Evolutionary conservation across 1,140 invertebrate species (phyloP).

Genomic region (Temnothorax longispinosus): DNA sequence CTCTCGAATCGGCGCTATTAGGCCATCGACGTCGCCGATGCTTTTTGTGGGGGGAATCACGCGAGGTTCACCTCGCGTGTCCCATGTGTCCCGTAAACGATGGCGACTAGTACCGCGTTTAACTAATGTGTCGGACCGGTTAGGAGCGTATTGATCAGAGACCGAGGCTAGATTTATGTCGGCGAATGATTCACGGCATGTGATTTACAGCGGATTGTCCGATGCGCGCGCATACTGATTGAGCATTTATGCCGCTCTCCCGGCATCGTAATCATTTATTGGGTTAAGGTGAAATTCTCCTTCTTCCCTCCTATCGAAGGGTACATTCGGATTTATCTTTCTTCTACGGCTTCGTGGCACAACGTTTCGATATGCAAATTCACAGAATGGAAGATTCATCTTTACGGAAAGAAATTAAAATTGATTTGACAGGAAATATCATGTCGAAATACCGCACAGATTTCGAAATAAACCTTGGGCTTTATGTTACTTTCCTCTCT

Average conservation of each 20-base stretch:
- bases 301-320: background rate
- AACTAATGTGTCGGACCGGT: conserved; percentile 70
- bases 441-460: background rate
- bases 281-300: conserved; percentile 75
- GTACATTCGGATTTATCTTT: background rate
- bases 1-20: conserved; percentile 69
- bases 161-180: conserved; percentile 74
- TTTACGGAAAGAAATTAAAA: background rate
- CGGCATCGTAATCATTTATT: conserved; percentile 68
- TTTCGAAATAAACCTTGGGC: background rate
- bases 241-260: conserved; percentile 74
- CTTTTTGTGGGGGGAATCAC: conserved; percentile 63
- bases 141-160: conserved; percentile 64
- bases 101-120: conserved; percentile 52
- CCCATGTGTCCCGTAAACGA: conserved; percentile 66
- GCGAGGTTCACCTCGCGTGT: conserved; percentile 16
- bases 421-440: background rate
- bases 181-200: conserved; percentile 76
- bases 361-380: background rate
- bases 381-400: background rate
- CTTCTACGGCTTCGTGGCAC: background rate
- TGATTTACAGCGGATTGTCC: conserved; percentile 79
- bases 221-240: conserved; percentile 73
- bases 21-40: conserved; percentile 58
- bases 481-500: background rate